A percentile compares a stretch with the other conserved stretches of the same genome.
Conservation (phyloP, 2,888 invertebrate genomes). For the Eupithecia dodoneata region DNA sequence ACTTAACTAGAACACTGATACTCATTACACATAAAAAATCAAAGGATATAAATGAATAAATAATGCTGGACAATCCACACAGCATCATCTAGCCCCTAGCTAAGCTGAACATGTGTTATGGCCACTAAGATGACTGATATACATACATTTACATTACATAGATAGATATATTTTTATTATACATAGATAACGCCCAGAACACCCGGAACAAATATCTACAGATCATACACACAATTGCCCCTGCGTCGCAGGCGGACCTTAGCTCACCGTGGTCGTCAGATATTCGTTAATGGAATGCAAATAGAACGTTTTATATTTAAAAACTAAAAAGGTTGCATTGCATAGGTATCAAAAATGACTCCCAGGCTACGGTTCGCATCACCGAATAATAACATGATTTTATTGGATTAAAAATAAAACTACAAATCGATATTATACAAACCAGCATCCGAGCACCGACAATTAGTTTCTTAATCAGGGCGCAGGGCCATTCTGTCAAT, state of each 20-base stretch:
- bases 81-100: too few relatives aligned
- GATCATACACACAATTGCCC: too few relatives aligned
- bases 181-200: too few relatives aligned
- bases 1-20: neutral
- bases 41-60: neutral
- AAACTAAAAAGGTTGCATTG: slow-evolving; percentile 6
- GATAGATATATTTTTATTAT: too few relatives aligned
- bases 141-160: too few relatives aligned
- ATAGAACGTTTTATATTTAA: slow-evolving; percentile 6
- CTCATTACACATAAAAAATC: neutral
- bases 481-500: slow-evolving; percentile 71
- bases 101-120: too few relatives aligned
- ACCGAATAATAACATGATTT: slow-evolving; percentile 23
- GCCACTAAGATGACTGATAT: too few relatives aligned
- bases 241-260: too few relatives aligned
- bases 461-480: slow-evolving; percentile 78
- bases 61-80: too few relatives aligned
- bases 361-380: neutral
- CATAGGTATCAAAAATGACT: neutral
- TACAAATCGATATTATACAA: slow-evolving; percentile 52
- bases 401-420: slow-evolving; percentile 48
- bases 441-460: slow-evolving; percentile 55
- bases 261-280: too few relatives aligned
- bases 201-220: too few relatives aligned
- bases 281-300: neutral